Percentiles rank a stretch among this genome's conserved stretches.
Evolutionary conservation across 2,888 invertebrate genomes (phyloP).

Genomic region (Patella caerulea): DNA sequence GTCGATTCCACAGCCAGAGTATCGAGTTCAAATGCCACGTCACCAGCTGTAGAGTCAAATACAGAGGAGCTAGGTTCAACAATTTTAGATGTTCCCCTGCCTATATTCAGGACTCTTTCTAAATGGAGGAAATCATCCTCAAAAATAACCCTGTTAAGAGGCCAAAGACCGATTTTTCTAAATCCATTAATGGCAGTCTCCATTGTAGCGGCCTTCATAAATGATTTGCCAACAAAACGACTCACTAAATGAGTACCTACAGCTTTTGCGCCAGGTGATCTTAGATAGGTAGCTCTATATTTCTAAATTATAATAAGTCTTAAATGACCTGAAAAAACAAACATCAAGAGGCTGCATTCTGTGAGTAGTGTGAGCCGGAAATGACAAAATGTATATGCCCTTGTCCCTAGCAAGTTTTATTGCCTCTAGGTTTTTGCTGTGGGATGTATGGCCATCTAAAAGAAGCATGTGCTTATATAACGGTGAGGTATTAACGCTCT

Average conservation of each 20-base stretch:
- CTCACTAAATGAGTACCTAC: not conserved
- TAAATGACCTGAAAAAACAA: not conserved
- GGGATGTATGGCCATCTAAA: not conserved
- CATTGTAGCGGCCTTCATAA: not conserved
- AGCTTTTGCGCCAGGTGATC: not conserved
- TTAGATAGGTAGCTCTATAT: too few relatives aligned
- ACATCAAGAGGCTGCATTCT: slow-evolving; percentile 3
- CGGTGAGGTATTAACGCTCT: not conserved
- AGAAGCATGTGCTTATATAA: not conserved
- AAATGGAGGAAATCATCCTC: not conserved
- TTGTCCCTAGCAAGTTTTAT: not conserved
- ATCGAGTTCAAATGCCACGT: too few relatives aligned
- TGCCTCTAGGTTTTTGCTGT: not conserved
- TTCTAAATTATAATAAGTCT: too few relatives aligned
- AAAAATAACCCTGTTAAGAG: not conserved
- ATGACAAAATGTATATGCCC: not conserved
- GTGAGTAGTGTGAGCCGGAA: not conserved
- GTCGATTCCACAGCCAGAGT: too few relatives aligned
- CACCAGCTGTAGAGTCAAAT: too few relatives aligned
- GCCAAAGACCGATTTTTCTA: not conserved
- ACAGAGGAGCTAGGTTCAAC: too few relatives aligned
- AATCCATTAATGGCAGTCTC: not conserved
- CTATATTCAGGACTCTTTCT: too few relatives aligned
- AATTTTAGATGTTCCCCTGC: too few relatives aligned
- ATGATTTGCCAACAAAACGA: not conserved